Percentiles rank a stretch among this genome's conserved stretches.
Conservation (phyloP, 2,797 vertebrate species). For the Notolabrus celidotus region DNA sequence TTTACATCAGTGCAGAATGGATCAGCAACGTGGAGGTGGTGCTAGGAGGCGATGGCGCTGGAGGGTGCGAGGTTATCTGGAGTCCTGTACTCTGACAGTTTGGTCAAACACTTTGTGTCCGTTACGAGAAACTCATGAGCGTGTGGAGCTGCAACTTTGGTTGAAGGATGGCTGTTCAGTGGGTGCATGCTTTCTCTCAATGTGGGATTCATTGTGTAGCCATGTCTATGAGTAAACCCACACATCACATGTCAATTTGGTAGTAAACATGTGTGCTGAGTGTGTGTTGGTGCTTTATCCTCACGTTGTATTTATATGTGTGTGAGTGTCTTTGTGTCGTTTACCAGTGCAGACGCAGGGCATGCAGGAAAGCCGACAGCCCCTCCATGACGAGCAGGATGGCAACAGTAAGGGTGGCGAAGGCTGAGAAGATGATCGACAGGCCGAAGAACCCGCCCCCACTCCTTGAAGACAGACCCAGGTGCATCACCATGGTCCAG, state of each 20-base stretch:
- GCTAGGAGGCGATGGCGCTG: constrained; percentile 62
- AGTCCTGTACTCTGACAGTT: constrained; percentile 18
- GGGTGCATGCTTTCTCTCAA: constrained; percentile 24
- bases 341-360: constrained; percentile 95
- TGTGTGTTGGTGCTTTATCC: not conserved
- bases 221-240: not conserved
- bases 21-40: constrained; percentile 51
- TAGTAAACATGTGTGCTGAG: not conserved
- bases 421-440: constrained; percentile 91
- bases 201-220: not conserved
- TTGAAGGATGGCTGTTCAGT: constrained; percentile 15
- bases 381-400: constrained; percentile 98
- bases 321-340: constrained; percentile 12
- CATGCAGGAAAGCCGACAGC: constrained; percentile 96
- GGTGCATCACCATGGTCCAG: constrained; percentile 94
- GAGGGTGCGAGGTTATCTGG: constrained; percentile 35
- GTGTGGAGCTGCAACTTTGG: constrained; percentile 18
- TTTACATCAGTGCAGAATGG: constrained; percentile 21
- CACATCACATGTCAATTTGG: not conserved
- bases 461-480: constrained; percentile 88
- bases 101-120: constrained; percentile 27
- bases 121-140: constrained; percentile 46
- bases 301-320: not conserved
- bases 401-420: constrained; percentile 92
- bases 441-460: constrained; percentile 90